Base-by-base conservation (phyloP, 2,113 vertebrate species). In the Oriolus oriolus region DNA sequence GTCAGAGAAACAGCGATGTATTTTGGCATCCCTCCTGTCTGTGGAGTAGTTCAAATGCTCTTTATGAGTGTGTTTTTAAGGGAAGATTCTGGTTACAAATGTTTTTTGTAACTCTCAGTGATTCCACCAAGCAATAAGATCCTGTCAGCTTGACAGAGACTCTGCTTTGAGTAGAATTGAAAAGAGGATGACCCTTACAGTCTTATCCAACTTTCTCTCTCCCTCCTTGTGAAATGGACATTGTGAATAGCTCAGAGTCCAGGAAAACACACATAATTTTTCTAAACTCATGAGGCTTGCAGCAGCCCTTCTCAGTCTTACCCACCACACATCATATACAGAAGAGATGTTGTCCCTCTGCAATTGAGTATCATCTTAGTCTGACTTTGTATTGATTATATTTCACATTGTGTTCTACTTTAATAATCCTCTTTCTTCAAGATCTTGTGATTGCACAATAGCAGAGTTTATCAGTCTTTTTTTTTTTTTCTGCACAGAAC, bases 351-450 rank as follows among this genome's bases (percentile, higher is more conserved):
- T 76, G 69, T 44, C 27, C 52, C 64, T 93, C 84, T 93, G 86
- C 64, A 80, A 26, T 60, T 87, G 39, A 49, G 30, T 56, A 35
- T 77, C 66, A 53, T 75, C 45, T 93, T 64, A 93, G 37, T 57
- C 42, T 56, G 45, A 64, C 47, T 65, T 94, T 23, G 9, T 89
- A 88, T 93, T 93, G 91, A 90, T 82, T 93, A 30, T 85, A 57
- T 93, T 91, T 96, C 92, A 82, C 68, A 66, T 57, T 91, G 37
- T 82, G 75, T 95, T 96, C 94, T 68, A 84, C 68, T 97, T 94
- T 93, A 93, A 91, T 96, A 97, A 97, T 96, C 93, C 87, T 95
- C 94, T 97, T 97, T 94, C 94, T 96, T 65, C 63, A 65, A 79
- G 47, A 95, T 87, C 92, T 89, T 95, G 73, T 93, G 92, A 84